A percentile compares a stretch with the other conserved stretches of the same genome.
phyloP scores from a whole-genome alignment of 1,140 invertebrate genomes.

The Brachionus calyciflorus region DNA sequence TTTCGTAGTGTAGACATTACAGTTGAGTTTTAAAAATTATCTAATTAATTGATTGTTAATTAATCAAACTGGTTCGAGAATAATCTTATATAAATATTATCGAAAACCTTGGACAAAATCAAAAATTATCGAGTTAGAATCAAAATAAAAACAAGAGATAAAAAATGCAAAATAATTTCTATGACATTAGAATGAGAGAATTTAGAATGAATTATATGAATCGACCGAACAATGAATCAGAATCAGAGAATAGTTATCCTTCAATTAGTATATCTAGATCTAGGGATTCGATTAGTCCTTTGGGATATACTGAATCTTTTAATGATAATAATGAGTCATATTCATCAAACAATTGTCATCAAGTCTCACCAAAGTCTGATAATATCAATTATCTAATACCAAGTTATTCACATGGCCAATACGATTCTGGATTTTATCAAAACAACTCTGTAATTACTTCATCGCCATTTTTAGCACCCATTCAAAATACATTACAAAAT shows the following conservation, averaged over 20 bases:
- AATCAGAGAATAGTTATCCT: neutral
- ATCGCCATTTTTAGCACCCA: neutral
- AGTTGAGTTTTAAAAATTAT: constrained; percentile 35
- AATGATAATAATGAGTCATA: too few species aligned
- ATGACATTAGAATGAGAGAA: neutral
- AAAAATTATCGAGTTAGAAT: neutral
- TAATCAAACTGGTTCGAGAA: neutral
- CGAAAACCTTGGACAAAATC: neutral
- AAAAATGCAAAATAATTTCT: neutral
- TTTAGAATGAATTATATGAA: neutral
- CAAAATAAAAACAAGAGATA: too few species aligned
- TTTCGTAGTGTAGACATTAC: constrained; percentile 28
- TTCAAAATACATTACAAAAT: neutral
- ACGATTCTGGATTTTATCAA: neutral
- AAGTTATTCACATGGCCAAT: neutral
- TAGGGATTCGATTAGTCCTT: neutral
- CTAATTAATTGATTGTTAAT: constrained; percentile 36
- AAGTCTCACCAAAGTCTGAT: neutral
- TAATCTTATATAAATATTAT: neutral
- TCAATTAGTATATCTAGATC: neutral
- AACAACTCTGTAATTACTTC: neutral
- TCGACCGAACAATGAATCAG: neutral
- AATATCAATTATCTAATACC: neutral
- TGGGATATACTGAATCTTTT: neutral
- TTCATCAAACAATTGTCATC: neutral